Evolutionary conservation across 2,888 invertebrate species (phyloP).

Genomic region (Eristalis arbustorum): DNA sequence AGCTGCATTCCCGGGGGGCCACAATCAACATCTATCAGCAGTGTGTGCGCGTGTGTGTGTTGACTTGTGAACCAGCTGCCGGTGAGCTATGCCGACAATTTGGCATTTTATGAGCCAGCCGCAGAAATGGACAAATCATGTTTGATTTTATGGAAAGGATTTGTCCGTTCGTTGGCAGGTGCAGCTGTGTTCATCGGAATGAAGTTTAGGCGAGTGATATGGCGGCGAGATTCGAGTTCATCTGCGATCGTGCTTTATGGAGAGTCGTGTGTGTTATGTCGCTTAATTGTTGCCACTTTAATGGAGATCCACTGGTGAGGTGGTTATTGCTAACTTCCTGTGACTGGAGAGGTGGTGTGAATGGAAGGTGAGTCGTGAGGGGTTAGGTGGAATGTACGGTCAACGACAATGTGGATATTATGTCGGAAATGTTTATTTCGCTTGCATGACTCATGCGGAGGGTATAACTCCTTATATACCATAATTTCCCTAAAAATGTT

Average conservation of each 20-base stretch:
- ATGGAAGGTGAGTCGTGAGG: no score
- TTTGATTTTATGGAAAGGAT: conserved; percentile 36
- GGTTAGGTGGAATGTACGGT: no score
- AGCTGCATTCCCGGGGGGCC: neutral
- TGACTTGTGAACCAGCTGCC: conserved; percentile 12
- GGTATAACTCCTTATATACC: no score
- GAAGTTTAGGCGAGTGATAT: neutral
- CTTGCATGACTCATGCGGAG: no score
- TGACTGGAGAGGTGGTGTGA: no score
- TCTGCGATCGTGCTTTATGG: neutral
- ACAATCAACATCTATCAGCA: neutral
- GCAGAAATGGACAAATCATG: conserved; percentile 46
- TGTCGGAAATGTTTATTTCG: no score
- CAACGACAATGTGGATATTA: no score
- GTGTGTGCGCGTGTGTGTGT: neutral
- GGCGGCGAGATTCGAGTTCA: neutral
- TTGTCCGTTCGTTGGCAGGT: neutral
- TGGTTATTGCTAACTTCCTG: no score
- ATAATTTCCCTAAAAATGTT: no score
- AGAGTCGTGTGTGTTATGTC: neutral
- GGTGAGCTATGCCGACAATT: conserved; percentile 3
- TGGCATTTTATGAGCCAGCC: conserved; percentile 19
- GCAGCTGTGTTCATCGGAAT: neutral
- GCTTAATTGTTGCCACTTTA: neutral
- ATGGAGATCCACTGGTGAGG: neutral